Conservation (phyloP, 2,888 invertebrate genomes). For the Limnephilus lunatus region DNA sequence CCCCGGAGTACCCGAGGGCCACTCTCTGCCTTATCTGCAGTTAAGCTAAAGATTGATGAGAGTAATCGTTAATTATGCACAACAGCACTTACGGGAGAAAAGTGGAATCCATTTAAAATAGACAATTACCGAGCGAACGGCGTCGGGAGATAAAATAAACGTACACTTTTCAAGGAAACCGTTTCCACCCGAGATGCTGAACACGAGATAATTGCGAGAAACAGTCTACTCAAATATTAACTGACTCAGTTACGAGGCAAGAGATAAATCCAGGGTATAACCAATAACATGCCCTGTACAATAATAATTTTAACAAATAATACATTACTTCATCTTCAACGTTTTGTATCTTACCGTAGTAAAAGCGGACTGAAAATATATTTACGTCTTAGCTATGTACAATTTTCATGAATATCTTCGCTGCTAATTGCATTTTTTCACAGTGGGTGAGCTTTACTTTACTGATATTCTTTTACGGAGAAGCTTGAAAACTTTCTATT, state of each 20-base stretch:
- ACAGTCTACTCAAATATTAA: slow-evolving; percentile 2
- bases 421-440: background rate
- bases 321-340: background rate
- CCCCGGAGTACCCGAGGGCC: background rate
- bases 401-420: background rate
- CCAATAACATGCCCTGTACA: background rate
- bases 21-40: slow-evolving; percentile 2
- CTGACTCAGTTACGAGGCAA: background rate
- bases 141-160: slow-evolving; percentile 28
- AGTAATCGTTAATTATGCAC: slow-evolving; percentile 45
- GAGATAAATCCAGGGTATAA: background rate
- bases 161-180: slow-evolving; percentile 19
- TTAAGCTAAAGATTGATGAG: slow-evolving; percentile 35
- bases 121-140: slow-evolving; percentile 35
- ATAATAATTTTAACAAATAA: background rate
- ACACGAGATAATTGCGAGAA: slow-evolving; percentile 15
- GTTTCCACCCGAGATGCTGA: slow-evolving; percentile 18
- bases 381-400: background rate
- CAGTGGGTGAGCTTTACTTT: background rate
- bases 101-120: slow-evolving; percentile 36
- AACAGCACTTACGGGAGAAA: slow-evolving; percentile 33
- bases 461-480: background rate
- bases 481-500: background rate
- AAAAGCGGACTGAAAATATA: background rate
- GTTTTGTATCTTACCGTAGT: background rate